Percentiles rank a stretch among this genome's conserved stretches.
Evolutionary conservation across 2,888 invertebrate species (phyloP).

Genomic region (Lagria hirta): DNA sequence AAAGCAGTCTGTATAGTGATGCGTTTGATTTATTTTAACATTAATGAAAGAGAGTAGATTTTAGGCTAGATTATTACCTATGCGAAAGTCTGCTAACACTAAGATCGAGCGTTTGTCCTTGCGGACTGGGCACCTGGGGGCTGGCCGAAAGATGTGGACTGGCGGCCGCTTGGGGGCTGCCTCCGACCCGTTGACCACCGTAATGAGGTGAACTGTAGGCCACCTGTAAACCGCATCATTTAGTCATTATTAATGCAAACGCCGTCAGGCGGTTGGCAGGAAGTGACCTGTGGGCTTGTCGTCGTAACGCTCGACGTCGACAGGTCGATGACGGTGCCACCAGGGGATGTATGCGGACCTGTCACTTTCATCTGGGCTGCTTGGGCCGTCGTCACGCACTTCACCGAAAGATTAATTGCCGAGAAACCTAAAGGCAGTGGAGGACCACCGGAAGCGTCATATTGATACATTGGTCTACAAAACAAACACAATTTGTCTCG

Average conservation of each 20-base stretch:
- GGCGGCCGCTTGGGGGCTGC: constrained; percentile 82
- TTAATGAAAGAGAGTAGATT: background rate
- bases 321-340: constrained; percentile 81
- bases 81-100: constrained; percentile 84
- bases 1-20: too few relatives aligned
- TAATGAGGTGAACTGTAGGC: constrained; percentile 77
- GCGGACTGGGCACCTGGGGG: constrained; percentile 88
- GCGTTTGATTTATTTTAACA: too few relatives aligned
- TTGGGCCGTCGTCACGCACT: constrained; percentile 77
- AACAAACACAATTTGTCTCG: too few relatives aligned
- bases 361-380: constrained; percentile 62
- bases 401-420: constrained; percentile 82
- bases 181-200: constrained; percentile 70
- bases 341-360: constrained; percentile 71
- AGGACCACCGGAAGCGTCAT: constrained; percentile 70
- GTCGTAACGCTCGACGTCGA: constrained; percentile 84
- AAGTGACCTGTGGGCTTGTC: constrained; percentile 76
- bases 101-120: constrained; percentile 87
- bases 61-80: too few relatives aligned
- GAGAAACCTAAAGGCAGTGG: constrained; percentile 75
- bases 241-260: constrained; percentile 10
- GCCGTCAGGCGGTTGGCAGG: background rate
- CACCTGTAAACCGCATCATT: constrained; percentile 61
- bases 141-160: constrained; percentile 83
- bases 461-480: constrained; percentile 78